A percentile compares a stretch with the other conserved stretches of the same genome.
These are phyloP conservation scores for Callaeas wilsoni DNA, from an alignment of 2,113 vertebrate genomes.

Conservation along the genomic window DNA sequence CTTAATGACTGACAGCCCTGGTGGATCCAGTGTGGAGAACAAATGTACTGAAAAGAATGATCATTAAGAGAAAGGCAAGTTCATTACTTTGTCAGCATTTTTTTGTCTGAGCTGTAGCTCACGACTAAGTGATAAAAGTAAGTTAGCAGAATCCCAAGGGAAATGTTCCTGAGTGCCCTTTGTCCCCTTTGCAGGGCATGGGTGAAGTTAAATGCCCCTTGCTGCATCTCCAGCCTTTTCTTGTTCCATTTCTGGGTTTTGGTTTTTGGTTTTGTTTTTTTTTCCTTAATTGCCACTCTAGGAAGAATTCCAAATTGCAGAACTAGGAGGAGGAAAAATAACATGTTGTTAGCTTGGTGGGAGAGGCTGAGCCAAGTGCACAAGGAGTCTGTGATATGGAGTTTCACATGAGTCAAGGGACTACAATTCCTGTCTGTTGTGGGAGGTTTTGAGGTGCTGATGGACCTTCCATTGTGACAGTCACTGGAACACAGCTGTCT, in stretches of 20 bases:
- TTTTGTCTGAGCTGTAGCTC: not conserved
- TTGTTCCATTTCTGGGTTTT: not conserved
- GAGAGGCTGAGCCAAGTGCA: not conserved
- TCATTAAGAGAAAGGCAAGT: not conserved
- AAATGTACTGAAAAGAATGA: not conserved
- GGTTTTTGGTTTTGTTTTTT: too few species aligned
- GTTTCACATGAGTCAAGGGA: not conserved
- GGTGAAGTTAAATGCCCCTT: not conserved
- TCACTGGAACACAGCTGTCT: not conserved
- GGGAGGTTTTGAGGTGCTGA: not conserved
- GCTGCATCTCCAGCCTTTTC: not conserved
- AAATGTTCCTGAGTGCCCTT: not conserved
- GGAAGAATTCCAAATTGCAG: conserved; percentile 6
- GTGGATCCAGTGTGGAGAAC: not conserved
- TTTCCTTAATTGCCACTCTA: not conserved
- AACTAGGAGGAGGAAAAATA: not conserved
- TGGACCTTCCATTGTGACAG: not conserved
- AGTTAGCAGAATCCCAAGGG: not conserved
- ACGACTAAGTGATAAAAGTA: not conserved
- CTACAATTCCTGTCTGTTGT: not conserved
- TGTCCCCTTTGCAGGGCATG: not conserved
- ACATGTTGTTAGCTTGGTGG: not conserved
- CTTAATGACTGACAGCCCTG: not conserved
- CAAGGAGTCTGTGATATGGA: not conserved
- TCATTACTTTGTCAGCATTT: not conserved